These are phyloP conservation scores for Alligator mississippiensis DNA, from an alignment of 2,113 vertebrate genomes.

Conservation along the genomic window DNA sequence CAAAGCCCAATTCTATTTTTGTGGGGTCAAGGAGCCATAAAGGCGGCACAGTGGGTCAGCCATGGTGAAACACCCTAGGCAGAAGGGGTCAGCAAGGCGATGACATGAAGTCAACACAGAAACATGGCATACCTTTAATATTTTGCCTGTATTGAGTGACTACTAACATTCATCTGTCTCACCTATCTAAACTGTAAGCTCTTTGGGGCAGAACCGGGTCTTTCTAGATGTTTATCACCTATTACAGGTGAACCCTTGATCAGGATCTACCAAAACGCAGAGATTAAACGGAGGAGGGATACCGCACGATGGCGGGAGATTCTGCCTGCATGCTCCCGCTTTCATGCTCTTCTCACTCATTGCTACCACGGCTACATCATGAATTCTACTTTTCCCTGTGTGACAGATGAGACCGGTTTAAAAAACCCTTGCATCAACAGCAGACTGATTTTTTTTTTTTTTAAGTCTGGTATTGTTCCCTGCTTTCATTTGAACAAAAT, in stretches of 20 bases:
- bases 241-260: neutral
- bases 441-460: neutral
- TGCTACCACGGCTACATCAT: neutral
- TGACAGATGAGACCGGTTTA: neutral
- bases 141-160: no score
- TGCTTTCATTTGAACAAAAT: slow-evolving; percentile 9
- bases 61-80: no score
- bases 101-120: neutral
- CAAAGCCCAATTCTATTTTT: no score
- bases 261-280: neutral
- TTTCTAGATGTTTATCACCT: neutral
- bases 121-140: neutral
- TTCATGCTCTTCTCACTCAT: neutral
- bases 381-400: neutral
- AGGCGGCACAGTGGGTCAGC: no score
- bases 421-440: neutral
- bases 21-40: no score
- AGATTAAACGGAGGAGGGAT: neutral
- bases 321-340: neutral
- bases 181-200: neutral
- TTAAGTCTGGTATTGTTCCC: neutral
- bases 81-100: neutral
- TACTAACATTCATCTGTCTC: neutral
- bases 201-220: neutral
- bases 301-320: no score